These are phyloP conservation scores for Epistrophe eligans DNA, from an alignment of 2,888 invertebrate species.

Conservation along the genomic window DNA sequence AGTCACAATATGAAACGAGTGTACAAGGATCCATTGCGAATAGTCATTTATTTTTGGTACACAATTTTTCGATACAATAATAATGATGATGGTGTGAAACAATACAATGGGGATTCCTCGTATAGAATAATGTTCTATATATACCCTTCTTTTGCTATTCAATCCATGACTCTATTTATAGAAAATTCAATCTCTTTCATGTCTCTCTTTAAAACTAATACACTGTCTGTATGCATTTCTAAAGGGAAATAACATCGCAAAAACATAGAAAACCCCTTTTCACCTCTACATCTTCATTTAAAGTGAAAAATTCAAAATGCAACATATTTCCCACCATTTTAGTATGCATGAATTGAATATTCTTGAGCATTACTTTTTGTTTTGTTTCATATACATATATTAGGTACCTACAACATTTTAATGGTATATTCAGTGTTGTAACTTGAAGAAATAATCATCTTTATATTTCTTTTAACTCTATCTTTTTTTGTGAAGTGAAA, in stretches of 20 bases:
- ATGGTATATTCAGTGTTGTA: neutral
- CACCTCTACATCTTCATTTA: neutral
- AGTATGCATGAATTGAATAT: neutral
- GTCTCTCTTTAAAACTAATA: neutral
- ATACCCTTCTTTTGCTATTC: neutral
- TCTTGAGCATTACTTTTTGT: neutral
- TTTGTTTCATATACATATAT: neutral
- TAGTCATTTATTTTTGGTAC: neutral
- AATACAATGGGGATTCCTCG: neutral
- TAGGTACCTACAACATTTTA: conserved; percentile 13
- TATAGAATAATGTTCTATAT: neutral
- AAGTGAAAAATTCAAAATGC: conserved; percentile 3
- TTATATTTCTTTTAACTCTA: neutral
- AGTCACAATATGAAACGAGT: neutral
- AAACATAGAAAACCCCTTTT: conserved; percentile 5
- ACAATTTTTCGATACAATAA: neutral
- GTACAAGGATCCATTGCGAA: neutral
- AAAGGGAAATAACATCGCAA: conserved; percentile 22
- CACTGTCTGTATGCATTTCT: no score
- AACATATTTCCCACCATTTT: neutral
- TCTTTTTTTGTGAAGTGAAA: neutral
- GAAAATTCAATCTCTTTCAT: conserved; percentile 1
- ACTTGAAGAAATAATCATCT: neutral
- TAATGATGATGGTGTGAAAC: neutral
- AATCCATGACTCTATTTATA: neutral